Conservation (phyloP, 2,888 invertebrate species). For the Pherbina coryleti region DNA sequence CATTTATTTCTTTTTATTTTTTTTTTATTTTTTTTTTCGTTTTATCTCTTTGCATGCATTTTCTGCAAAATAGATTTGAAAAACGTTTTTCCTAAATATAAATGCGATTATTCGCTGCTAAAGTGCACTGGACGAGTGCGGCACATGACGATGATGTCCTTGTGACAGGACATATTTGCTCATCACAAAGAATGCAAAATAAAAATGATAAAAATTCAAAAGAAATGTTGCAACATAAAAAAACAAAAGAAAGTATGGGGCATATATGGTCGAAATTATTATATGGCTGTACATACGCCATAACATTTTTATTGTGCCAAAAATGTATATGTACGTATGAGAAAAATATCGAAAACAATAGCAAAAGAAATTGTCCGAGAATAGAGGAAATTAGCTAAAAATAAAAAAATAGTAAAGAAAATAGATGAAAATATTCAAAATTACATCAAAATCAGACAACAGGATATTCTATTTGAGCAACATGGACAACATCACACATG, state of each 20-base stretch:
- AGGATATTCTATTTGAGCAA: no score
- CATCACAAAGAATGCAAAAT: neutral
- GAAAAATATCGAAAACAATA: no score
- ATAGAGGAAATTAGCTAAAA: neutral
- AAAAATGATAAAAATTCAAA: neutral
- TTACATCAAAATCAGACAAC: conserved; percentile 12
- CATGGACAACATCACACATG: no score
- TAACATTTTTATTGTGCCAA: neutral
- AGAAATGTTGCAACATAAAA: neutral
- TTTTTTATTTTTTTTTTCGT: neutral
- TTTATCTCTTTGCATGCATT: neutral
- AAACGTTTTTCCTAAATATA: conserved; percentile 66
- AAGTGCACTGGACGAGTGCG: conserved; percentile 53
- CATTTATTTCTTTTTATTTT: neutral
- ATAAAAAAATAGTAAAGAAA: neutral
- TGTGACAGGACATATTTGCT: neutral
- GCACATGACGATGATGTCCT: conserved; percentile 23
- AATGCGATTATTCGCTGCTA: conserved; percentile 64
- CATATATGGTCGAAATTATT: conserved; percentile 14
- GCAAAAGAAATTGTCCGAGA: neutral
- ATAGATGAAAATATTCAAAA: conserved; percentile 3
- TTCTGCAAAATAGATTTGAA: conserved; percentile 63
- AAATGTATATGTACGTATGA: neutral
- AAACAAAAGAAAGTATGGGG: neutral
- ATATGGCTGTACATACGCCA: conserved; percentile 18